phyloP scores from a whole-genome alignment of 1,140 invertebrate species.

The Meloidogyne hapla region DNA sequence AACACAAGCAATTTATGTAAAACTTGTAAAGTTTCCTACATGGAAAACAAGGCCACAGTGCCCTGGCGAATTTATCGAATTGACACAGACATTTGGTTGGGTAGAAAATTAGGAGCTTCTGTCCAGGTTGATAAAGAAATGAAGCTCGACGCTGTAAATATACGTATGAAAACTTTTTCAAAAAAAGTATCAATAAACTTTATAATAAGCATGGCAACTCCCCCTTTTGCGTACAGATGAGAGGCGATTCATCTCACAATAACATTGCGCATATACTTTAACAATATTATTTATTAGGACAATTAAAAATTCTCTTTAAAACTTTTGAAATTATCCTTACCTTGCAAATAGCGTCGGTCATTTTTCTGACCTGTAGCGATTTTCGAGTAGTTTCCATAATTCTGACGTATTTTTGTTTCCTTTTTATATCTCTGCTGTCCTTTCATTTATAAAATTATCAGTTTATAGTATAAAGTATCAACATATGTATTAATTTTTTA shows the following conservation, averaged over 20 bases:
- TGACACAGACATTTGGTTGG: conserved; percentile 59
- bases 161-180: conserved; percentile 27
- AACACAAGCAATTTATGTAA: too few species aligned
- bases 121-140: conserved; percentile 16
- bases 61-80: conserved; percentile 52
- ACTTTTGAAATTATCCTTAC: neutral
- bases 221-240: conserved; percentile 56
- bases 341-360: conserved; percentile 24
- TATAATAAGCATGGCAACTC: conserved; percentile 55
- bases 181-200: conserved; percentile 49
- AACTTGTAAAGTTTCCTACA: conserved; percentile 40
- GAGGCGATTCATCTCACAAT: conserved; percentile 56
- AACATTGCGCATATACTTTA: conserved; percentile 61
- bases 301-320: neutral
- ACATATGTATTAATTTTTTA: too few species aligned
- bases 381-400: neutral
- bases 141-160: conserved; percentile 29
- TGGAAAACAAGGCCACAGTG: conserved; percentile 62
- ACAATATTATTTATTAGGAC: conserved; percentile 31
- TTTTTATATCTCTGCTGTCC: neutral
- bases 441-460: neutral
- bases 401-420: neutral
- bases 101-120: conserved; percentile 44
- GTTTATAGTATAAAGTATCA: too few species aligned
- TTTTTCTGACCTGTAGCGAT: neutral